Conservation (phyloP, 2,888 invertebrate genomes). For the Scaptomyza polygonia region DNA sequence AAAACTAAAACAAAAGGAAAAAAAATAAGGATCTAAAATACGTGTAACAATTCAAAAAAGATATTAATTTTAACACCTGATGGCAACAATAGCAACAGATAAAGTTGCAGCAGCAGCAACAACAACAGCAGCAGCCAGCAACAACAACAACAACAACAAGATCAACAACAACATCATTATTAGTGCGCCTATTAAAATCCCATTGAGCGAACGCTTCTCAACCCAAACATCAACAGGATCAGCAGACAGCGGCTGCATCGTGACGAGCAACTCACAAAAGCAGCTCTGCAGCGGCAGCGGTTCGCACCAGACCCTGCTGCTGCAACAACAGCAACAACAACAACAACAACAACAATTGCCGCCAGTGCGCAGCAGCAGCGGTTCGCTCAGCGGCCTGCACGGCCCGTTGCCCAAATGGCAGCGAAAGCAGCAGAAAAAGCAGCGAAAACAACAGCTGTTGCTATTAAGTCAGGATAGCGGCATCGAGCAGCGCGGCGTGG, state of each 20-base stretch:
- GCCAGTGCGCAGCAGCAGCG: constrained; percentile 79
- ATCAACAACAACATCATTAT: constrained; percentile 53
- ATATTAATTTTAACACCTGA: constrained; percentile 68
- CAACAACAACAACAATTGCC: constrained; percentile 62
- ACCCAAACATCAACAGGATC: constrained; percentile 82
- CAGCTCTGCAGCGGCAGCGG: constrained; percentile 76
- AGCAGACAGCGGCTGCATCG: constrained; percentile 81
- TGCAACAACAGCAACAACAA: constrained; percentile 51
- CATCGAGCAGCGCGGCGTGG: constrained; percentile 76
- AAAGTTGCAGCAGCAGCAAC: constrained; percentile 47
- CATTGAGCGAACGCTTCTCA: constrained; percentile 81
- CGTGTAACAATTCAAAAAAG: neutral
- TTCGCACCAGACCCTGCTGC: constrained; percentile 47
- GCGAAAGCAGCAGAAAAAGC: constrained; percentile 41
- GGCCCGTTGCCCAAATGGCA: constrained; percentile 73
- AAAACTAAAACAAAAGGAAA: constrained; percentile 10
- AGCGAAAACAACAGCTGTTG: constrained; percentile 68
- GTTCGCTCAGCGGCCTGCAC: constrained; percentile 79
- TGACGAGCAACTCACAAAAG: constrained; percentile 61
- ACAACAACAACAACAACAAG: constrained; percentile 27
- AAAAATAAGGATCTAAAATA: constrained; percentile 7
- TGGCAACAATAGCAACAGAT: constrained; percentile 74
- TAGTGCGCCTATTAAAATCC: constrained; percentile 81
- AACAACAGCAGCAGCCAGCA: constrained; percentile 47
- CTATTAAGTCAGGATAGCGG: constrained; percentile 83